These are phyloP conservation scores for Agriopis leucophaearia DNA, from an alignment of 2,888 invertebrate species.

Conservation along the genomic window DNA sequence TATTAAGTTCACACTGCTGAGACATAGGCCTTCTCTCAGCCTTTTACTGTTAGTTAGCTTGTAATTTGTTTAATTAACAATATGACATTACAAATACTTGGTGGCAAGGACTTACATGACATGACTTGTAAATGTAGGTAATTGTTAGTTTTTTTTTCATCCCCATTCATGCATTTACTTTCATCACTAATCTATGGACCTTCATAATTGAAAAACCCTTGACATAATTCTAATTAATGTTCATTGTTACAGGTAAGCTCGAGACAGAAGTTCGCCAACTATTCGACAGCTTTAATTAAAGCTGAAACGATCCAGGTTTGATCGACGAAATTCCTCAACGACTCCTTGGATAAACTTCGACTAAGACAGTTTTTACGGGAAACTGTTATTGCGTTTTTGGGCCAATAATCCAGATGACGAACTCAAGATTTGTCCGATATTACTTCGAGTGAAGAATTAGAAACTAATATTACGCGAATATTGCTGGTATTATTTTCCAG, in stretches of 20 bases:
- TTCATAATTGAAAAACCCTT: slow-evolving; percentile 25
- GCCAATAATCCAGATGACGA: background rate
- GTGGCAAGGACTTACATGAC: background rate
- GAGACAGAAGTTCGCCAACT: slow-evolving; percentile 57
- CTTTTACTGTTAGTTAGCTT: too few species aligned
- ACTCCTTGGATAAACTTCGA: slow-evolving; percentile 16
- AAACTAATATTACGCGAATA: background rate
- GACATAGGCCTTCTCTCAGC: too few species aligned
- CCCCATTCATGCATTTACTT: background rate
- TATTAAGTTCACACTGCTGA: too few species aligned
- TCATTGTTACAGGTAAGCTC: slow-evolving; percentile 74
- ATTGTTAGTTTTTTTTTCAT: background rate
- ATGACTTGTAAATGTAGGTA: background rate
- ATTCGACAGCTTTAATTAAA: slow-evolving; percentile 69
- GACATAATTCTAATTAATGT: slow-evolving; percentile 50
- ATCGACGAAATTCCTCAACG: slow-evolving; percentile 46
- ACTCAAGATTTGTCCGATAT: slow-evolving; percentile 2
- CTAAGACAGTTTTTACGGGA: slow-evolving; percentile 9
- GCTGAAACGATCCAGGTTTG: slow-evolving; percentile 61
- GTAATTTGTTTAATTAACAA: too few species aligned
- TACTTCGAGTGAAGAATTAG: background rate
- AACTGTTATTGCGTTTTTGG: slow-evolving; percentile 6
- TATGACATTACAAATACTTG: too few species aligned
- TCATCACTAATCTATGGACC: background rate
- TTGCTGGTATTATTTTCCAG: background rate